These are phyloP conservation scores for Poecile atricapillus DNA, from an alignment of 2,113 vertebrate genomes.

Conservation along the genomic window DNA sequence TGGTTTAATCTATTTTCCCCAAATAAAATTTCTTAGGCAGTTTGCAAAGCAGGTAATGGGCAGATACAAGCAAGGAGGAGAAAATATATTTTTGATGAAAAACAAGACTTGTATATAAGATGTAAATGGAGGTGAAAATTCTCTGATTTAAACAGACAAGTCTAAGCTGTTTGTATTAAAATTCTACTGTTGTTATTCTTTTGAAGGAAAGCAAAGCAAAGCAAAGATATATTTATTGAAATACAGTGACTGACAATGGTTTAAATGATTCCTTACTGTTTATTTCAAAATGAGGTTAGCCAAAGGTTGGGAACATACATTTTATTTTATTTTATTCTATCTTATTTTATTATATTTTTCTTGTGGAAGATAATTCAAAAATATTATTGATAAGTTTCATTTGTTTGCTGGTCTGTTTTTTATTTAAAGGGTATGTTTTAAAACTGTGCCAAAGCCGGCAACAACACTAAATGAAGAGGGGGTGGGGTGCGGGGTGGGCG, in stretches of 20 bases:
- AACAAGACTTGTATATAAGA: neutral
- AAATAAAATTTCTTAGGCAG: slow-evolving; percentile 34
- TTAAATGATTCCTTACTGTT: slow-evolving; percentile 53
- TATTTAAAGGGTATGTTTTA: slow-evolving; percentile 46
- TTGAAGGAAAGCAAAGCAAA: slow-evolving; percentile 11
- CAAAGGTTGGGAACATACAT: neutral
- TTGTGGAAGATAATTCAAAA: slow-evolving; percentile 23
- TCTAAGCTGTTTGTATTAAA: slow-evolving; percentile 24
- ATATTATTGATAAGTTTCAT: slow-evolving; percentile 46
- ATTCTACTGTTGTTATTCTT: slow-evolving; percentile 15
- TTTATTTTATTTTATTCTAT: slow-evolving; percentile 9
- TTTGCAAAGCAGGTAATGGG: neutral
- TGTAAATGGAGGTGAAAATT: neutral
- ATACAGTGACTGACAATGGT: neutral
- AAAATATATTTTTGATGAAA: neutral
- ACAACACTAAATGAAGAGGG: neutral
- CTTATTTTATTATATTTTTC: slow-evolving; percentile 22
- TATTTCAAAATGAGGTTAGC: slow-evolving; percentile 35
- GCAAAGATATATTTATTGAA: slow-evolving; percentile 5
- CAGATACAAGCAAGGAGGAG: neutral
- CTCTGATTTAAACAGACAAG: slow-evolving; percentile 4
- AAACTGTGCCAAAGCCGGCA: slow-evolving; percentile 23
- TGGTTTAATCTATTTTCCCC: neutral
- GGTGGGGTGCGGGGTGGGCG: accelerated
- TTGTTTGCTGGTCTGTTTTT: slow-evolving; percentile 55